These are phyloP conservation scores for Tolmerus cingulatus DNA, from an alignment of 2,888 invertebrate genomes.

Conservation along the genomic window DNA sequence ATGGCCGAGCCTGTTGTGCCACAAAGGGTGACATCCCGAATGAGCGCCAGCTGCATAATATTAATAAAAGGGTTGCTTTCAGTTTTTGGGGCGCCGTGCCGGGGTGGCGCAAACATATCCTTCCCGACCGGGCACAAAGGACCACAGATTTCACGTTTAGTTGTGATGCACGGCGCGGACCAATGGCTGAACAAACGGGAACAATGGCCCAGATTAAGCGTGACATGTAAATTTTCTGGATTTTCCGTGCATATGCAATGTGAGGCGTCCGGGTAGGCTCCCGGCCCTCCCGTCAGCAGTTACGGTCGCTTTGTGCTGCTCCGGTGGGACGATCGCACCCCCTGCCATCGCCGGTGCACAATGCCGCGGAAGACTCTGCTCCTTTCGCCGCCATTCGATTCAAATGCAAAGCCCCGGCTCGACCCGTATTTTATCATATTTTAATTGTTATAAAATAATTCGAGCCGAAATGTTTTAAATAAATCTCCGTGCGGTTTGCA, in stretches of 20 bases:
- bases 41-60: slow-evolving; percentile 41
- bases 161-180: slow-evolving; percentile 32
- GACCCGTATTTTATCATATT: slow-evolving; percentile 43
- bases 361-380: neutral
- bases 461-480: slow-evolving; percentile 25
- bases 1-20: slow-evolving; percentile 19
- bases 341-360: neutral
- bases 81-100: slow-evolving; percentile 3
- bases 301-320: slow-evolving; percentile 3
- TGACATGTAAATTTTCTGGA: slow-evolving; percentile 48
- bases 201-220: slow-evolving; percentile 50
- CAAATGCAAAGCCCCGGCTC: slow-evolving; percentile 29
- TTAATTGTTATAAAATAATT: slow-evolving; percentile 47
- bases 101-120: neutral
- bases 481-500: slow-evolving; percentile 45
- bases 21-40: slow-evolving; percentile 39
- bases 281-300: neutral
- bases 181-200: slow-evolving; percentile 46
- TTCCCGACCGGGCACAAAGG: neutral
- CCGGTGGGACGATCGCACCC: neutral
- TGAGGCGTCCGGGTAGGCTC: neutral
- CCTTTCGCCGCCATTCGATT: slow-evolving; percentile 39
- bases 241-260: slow-evolving; percentile 9
- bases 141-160: slow-evolving; percentile 37
- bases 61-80: slow-evolving; percentile 39